These are phyloP conservation scores for Sander lucioperca DNA, from an alignment of 2,113 vertebrate genomes.

Conservation along the genomic window DNA sequence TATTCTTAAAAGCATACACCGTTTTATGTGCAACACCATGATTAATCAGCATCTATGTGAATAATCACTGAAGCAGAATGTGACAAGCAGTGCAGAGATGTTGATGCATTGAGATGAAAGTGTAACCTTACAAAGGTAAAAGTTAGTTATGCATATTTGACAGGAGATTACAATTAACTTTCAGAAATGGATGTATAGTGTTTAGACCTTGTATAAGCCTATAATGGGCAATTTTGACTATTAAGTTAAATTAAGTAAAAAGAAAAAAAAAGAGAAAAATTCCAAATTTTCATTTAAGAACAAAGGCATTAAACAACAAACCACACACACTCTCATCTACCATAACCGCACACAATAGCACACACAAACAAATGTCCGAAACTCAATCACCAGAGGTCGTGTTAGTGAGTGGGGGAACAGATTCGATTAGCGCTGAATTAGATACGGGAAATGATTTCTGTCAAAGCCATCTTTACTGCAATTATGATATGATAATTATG, in stretches of 20 bases:
- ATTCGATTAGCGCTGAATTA: constrained; percentile 99
- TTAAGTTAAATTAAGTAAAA: background rate
- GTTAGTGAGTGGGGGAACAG: constrained; percentile 98
- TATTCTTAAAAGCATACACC: background rate
- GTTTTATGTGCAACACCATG: background rate
- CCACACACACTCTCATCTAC: constrained; percentile 34
- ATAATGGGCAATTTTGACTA: background rate
- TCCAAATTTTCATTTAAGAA: background rate
- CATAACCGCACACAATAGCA: constrained; percentile 39
- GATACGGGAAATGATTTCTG: constrained; percentile 99
- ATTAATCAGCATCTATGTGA: background rate
- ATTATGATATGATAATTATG: constrained; percentile 99
- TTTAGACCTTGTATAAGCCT: background rate
- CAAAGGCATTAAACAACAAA: constrained; percentile 11
- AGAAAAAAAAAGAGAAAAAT: background rate
- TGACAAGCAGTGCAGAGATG: background rate
- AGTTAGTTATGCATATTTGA: background rate
- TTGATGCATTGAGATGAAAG: background rate
- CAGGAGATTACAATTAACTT: background rate
- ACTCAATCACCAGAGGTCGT: constrained; percentile 98
- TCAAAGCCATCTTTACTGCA: constrained; percentile 99
- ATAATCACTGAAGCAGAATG: background rate
- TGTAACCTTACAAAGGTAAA: background rate
- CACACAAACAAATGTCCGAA: constrained; percentile 89
- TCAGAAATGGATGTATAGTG: background rate